Evolutionary conservation across 2,113 vertebrate species (phyloP).

Genomic region (Coregonus clupeaformis): DNA sequence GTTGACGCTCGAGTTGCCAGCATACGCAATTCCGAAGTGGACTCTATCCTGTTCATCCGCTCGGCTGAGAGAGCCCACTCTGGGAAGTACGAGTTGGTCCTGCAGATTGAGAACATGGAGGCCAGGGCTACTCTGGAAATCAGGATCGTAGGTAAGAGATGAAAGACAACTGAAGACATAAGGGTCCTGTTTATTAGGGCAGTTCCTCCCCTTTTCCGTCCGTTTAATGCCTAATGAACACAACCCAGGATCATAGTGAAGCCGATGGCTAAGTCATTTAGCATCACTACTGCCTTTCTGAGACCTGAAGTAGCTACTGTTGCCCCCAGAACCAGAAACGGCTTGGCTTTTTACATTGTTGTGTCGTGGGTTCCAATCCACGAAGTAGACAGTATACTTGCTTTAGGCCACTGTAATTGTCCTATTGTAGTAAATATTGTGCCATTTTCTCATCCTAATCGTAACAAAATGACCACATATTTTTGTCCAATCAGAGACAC

Average conservation of each 20-base stretch:
- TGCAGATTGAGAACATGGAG: slow-evolving; percentile 87
- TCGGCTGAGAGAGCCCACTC: slow-evolving; percentile 81
- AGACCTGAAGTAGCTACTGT: not conserved
- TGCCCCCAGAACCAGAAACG: not conserved
- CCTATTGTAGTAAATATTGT: no score
- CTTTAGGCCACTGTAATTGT: no score
- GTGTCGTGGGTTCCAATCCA: no score
- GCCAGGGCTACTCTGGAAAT: slow-evolving; percentile 79
- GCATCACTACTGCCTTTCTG: no score
- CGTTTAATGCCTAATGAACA: no score
- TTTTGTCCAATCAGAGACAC: slow-evolving; percentile 75
- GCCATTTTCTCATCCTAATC: no score
- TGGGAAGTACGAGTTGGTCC: slow-evolving; percentile 79
- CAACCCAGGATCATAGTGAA: no score
- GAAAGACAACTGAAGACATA: not conserved
- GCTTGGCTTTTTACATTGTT: no score
- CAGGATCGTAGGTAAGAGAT: slow-evolving; percentile 77
- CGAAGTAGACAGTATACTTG: no score
- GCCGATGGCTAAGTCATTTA: no score
- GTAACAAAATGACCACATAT: not conserved
- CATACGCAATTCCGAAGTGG: slow-evolving; percentile 76
- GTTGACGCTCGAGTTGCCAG: slow-evolving; percentile 75
- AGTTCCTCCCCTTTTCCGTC: no score
- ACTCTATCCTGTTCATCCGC: slow-evolving; percentile 87
- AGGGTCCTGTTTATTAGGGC: no score